These are phyloP conservation scores for Bufotes viridis DNA, from an alignment of 2,797 vertebrate species.

Conservation along the genomic window DNA sequence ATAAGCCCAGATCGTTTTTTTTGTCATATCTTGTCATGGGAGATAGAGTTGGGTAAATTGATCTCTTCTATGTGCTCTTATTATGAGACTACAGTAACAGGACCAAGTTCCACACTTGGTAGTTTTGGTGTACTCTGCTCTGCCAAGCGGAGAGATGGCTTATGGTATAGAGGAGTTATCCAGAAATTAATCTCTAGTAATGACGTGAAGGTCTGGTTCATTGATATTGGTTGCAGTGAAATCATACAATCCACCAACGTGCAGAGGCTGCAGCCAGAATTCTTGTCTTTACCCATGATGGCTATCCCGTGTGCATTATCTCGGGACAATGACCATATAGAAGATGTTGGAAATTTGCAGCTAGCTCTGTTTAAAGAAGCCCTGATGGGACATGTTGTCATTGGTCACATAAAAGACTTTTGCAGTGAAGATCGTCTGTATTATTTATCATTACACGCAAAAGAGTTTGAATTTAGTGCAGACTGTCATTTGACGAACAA, in stretches of 20 bases:
- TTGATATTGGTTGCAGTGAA: conserved; percentile 89
- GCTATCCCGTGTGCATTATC: conserved; percentile 85
- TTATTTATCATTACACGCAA: conserved; percentile 75
- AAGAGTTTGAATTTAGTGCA: conserved; percentile 51
- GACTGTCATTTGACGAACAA: conserved; percentile 54
- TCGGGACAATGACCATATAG: conserved; percentile 70
- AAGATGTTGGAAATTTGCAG: conserved; percentile 73
- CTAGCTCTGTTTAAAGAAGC: conserved; percentile 76
- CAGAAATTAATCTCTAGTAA: conserved; percentile 81
- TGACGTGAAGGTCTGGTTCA: conserved; percentile 82
- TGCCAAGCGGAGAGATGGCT: conserved; percentile 83
- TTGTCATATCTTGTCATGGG: conserved; percentile 80
- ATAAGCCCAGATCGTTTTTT: conserved; percentile 82
- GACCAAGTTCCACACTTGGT: conserved; percentile 67
- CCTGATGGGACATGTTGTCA: conserved; percentile 78
- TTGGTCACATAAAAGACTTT: conserved; percentile 75
- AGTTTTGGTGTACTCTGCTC: conserved; percentile 86
- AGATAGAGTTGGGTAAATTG: conserved; percentile 79
- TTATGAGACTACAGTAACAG: conserved; percentile 72
- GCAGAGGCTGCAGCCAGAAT: conserved; percentile 79
- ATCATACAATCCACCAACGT: conserved; percentile 77
- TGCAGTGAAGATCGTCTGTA: conserved; percentile 74
- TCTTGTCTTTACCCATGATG: conserved; percentile 79
- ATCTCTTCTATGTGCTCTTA: conserved; percentile 74
- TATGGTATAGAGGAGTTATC: conserved; percentile 89